These are phyloP conservation scores for Cyaniris semiargus DNA, from an alignment of 2,888 invertebrate genomes.

Conservation along the genomic window DNA sequence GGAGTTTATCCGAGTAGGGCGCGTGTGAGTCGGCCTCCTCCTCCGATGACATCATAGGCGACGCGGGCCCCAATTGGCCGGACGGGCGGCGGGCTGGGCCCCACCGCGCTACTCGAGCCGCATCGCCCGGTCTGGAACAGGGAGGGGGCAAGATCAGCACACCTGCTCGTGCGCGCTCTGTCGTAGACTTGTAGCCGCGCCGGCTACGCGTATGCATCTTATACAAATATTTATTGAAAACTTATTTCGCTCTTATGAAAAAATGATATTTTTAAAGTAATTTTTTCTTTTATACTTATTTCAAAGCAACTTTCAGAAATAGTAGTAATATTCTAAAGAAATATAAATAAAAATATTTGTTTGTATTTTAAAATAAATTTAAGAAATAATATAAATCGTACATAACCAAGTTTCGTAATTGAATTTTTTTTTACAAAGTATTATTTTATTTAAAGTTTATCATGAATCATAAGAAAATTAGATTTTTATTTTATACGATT, in stretches of 20 bases:
- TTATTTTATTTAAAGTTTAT: too few relatives aligned
- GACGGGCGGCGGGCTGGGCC: slow-evolving; percentile 82
- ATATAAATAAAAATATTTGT: neutral
- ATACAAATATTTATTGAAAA: slow-evolving; percentile 13
- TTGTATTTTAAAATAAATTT: neutral
- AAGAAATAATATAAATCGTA: neutral
- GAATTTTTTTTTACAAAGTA: too few relatives aligned
- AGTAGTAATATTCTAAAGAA: neutral
- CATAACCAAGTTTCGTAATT: too few relatives aligned
- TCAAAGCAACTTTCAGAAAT: slow-evolving; percentile 36
- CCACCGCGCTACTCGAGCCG: slow-evolving; percentile 75
- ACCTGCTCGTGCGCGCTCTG: slow-evolving; percentile 62
- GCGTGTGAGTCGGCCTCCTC: slow-evolving; percentile 96
- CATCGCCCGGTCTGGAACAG: slow-evolving; percentile 78
- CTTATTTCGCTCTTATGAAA: neutral
- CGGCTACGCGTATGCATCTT: slow-evolving; percentile 21
- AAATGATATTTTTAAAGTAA: too few relatives aligned
- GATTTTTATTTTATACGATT: too few relatives aligned
- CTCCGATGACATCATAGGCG: slow-evolving; percentile 98
- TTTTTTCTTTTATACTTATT: neutral
- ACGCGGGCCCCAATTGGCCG: slow-evolving; percentile 90
- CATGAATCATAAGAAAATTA: too few relatives aligned
- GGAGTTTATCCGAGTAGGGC: slow-evolving; percentile 95
- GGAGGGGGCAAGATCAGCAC: slow-evolving; percentile 70
- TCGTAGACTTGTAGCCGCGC: slow-evolving; percentile 37